phyloP scores from a whole-genome alignment of 2,113 vertebrate genomes.

The Phyllostomus hastatus region DNA sequence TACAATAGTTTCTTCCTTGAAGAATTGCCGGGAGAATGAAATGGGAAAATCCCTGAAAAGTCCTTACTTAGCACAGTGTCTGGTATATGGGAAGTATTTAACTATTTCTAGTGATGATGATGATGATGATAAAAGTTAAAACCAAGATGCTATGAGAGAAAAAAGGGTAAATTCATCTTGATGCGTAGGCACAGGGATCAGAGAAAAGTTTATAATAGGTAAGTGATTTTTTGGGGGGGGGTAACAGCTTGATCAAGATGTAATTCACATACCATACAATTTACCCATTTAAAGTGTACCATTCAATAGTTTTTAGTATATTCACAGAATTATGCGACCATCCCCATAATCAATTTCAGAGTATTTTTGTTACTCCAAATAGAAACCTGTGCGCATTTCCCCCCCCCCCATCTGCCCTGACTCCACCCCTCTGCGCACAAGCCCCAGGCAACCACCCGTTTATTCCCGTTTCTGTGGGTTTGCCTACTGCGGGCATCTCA shows the following conservation, averaged over 20 bases:
- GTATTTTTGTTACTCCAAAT: not conserved
- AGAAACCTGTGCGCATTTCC: not conserved
- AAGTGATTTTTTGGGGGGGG: not conserved
- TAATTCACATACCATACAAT: not conserved
- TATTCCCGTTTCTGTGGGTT: not conserved
- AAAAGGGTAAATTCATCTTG: not conserved
- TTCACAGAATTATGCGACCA: not conserved
- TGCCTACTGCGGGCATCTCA: not conserved
- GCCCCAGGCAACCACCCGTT: not conserved
- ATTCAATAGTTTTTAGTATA: not conserved
- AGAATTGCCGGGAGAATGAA: not conserved
- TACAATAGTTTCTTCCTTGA: not conserved
- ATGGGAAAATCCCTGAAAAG: constrained; percentile 1
- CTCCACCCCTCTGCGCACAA: not conserved
- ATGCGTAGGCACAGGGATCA: not conserved
- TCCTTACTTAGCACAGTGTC: not conserved
- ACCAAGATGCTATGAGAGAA: not conserved
- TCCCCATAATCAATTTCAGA: not conserved
- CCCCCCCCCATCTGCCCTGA: not conserved
- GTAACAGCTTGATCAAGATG: not conserved
- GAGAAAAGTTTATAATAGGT: not conserved
- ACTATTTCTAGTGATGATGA: not conserved
- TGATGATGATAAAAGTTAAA: not conserved
- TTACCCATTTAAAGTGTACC: not conserved
- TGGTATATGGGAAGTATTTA: not conserved